Percentiles rank a stretch among this genome's conserved stretches.
Conservation (phyloP, 1,140 invertebrate genomes). For the Probaryconus sp. region DNA sequence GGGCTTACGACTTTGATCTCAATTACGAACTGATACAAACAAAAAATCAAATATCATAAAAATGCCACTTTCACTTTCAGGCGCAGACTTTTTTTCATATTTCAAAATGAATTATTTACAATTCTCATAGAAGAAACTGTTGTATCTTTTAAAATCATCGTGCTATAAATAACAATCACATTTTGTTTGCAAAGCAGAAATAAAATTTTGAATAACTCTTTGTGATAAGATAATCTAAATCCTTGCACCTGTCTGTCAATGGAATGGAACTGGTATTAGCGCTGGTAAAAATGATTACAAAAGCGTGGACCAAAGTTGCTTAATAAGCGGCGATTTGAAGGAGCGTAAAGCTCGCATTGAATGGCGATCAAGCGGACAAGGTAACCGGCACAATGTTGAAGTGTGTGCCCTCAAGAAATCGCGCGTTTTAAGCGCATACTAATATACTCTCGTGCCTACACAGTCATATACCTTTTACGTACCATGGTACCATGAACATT, state of each 20-base stretch:
- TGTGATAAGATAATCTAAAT: no score
- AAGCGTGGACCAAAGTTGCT: slow-evolving; percentile 26
- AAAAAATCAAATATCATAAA: slow-evolving; percentile 26
- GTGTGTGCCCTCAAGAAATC: slow-evolving; percentile 34
- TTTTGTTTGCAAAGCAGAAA: no score
- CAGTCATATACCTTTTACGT: slow-evolving; percentile 43
- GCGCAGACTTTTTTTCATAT: not conserved
- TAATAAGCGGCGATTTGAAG: slow-evolving; percentile 25
- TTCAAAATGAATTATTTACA: not conserved
- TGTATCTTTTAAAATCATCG: no score
- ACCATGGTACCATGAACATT: slow-evolving; percentile 33
- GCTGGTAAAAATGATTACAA: slow-evolving; percentile 17
- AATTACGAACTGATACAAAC: slow-evolving; percentile 22
- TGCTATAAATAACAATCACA: no score
- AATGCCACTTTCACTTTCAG: not conserved
- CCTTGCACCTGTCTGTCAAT: no score
- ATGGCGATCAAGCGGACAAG: slow-evolving; percentile 45
- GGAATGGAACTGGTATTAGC: slow-evolving; percentile 22
- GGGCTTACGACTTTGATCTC: slow-evolving; percentile 8
- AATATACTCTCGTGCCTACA: slow-evolving; percentile 26
- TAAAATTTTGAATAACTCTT: slow-evolving; percentile 20
- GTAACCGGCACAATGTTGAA: slow-evolving; percentile 31
- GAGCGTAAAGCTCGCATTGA: slow-evolving; percentile 25
- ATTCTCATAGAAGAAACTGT: no score
- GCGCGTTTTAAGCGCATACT: slow-evolving; percentile 19